Evolutionary conservation across 2,113 vertebrate species (phyloP).

Genomic region (Gnathonemus echidnorhynchus): DNA sequence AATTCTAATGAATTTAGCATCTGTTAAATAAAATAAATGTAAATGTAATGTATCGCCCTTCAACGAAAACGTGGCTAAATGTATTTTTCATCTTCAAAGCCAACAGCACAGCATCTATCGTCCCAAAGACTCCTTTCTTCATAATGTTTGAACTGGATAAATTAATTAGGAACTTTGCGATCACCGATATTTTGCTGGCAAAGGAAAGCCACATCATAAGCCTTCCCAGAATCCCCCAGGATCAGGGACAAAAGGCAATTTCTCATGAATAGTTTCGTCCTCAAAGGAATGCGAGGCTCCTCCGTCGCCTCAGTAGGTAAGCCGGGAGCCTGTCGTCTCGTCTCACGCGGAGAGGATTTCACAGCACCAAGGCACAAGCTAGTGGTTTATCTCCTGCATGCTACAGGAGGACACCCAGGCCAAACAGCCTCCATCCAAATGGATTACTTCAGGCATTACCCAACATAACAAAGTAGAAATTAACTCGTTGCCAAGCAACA

Average conservation of each 20-base stretch:
- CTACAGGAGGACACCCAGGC: neutral
- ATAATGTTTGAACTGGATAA: neutral
- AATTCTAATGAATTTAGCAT: neutral
- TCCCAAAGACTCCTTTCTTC: neutral
- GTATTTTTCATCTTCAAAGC: neutral
- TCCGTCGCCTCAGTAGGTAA: neutral
- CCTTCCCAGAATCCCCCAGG: neutral
- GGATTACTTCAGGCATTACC: constrained; percentile 18
- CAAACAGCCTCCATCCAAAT: constrained; percentile 6
- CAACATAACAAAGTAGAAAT: constrained; percentile 14
- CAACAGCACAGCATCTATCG: neutral
- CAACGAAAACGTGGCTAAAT: neutral
- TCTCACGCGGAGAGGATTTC: neutral
- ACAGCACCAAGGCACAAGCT: neutral
- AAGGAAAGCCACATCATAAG: neutral
- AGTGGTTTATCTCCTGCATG: neutral
- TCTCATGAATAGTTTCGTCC: neutral
- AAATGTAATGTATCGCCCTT: neutral
- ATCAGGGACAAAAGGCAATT: neutral
- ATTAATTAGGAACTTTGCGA: neutral
- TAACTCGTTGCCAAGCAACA: constrained; percentile 25
- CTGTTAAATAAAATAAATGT: neutral
- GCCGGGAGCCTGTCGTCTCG: neutral
- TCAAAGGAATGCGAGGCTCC: neutral
- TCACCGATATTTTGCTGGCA: neutral